Conservation (phyloP, 2,888 invertebrate genomes). For the Petrolisthes cinctipes region DNA sequence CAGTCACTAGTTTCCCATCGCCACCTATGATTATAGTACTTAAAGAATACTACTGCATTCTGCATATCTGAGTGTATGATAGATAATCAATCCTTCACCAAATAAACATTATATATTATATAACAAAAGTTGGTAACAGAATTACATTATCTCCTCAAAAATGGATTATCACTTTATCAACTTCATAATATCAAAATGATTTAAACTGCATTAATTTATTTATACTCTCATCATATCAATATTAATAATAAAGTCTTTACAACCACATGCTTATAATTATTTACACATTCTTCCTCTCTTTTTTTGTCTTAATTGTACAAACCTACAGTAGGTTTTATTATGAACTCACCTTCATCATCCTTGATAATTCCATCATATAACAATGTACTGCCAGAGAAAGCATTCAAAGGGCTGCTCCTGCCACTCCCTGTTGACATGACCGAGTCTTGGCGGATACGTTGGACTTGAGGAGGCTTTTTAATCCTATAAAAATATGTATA, state of each 20-base stretch:
- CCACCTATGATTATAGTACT: neutral
- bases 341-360: neutral
- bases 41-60: neutral
- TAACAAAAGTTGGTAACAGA: too few relatives aligned
- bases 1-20: slow-evolving; percentile 68
- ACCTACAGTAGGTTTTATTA: too few relatives aligned
- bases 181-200: too few relatives aligned
- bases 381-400: neutral
- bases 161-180: too few relatives aligned
- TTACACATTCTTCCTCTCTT: too few relatives aligned
- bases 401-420: neutral
- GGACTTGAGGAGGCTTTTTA: slow-evolving; percentile 10
- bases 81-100: neutral
- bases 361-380: neutral
- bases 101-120: neutral
- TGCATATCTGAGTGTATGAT: neutral
- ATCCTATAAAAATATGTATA: slow-evolving; percentile 8
- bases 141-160: too few relatives aligned
- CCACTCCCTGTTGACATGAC: slow-evolving; percentile 21
- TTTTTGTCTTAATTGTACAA: too few relatives aligned
- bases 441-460: slow-evolving; percentile 31
- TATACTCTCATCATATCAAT: too few relatives aligned
- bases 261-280: too few relatives aligned
- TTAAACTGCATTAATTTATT: too few relatives aligned
- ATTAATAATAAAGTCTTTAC: too few relatives aligned